Evolutionary conservation across 2,113 vertebrate species (phyloP).

Genomic region (Cyanoderma ruficeps): DNA sequence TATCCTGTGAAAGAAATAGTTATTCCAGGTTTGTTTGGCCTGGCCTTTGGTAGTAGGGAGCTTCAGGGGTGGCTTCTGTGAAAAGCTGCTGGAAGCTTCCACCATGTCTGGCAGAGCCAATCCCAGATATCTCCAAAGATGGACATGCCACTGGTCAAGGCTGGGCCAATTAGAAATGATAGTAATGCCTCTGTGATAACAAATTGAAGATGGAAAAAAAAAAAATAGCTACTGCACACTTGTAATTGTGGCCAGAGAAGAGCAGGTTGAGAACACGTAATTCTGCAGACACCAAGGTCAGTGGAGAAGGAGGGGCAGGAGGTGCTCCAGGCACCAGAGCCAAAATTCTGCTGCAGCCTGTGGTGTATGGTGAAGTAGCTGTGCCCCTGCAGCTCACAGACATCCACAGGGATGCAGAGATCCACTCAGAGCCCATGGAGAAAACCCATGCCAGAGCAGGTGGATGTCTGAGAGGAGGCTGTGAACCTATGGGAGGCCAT

Average conservation of each 20-base stretch:
- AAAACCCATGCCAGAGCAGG: neutral
- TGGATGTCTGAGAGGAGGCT: neutral
- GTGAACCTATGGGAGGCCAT: neutral
- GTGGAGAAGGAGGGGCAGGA: neutral
- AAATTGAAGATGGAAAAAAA: neutral
- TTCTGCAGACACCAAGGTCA: too few relatives aligned
- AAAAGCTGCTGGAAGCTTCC: neutral
- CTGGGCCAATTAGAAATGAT: too few relatives aligned
- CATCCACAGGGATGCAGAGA: neutral
- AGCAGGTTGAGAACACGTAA: neutral
- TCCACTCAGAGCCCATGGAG: neutral
- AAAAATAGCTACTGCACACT: too few relatives aligned
- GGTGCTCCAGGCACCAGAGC: accelerated
- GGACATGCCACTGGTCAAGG: neutral
- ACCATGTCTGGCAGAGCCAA: neutral
- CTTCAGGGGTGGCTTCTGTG: too few relatives aligned
- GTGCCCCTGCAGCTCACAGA: neutral
- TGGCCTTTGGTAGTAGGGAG: neutral
- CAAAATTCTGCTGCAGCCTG: neutral
- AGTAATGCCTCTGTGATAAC: neutral
- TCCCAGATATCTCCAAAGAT: neutral
- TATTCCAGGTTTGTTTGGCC: neutral
- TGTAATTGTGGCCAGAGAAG: neutral
- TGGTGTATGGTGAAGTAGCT: neutral
- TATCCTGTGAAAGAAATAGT: neutral